Percentiles rank a stretch among this genome's conserved stretches.
These are phyloP conservation scores for Pelobates cultripes DNA, from an alignment of 2,797 vertebrate species.

Conservation along the genomic window DNA sequence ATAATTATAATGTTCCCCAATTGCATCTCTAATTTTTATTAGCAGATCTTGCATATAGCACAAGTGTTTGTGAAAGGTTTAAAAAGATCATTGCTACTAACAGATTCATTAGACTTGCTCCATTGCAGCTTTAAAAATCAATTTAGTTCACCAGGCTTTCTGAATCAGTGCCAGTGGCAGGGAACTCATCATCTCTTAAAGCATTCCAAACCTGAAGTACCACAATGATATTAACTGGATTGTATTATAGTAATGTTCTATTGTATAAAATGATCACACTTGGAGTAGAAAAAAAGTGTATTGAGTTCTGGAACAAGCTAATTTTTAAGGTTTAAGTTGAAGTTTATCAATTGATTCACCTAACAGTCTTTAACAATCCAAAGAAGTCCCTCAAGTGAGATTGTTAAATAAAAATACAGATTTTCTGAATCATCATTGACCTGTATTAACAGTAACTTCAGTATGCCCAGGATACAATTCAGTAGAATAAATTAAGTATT, in stretches of 20 bases:
- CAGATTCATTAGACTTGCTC: slow-evolving; percentile 81
- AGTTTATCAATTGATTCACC: slow-evolving; percentile 47
- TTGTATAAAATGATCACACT: slow-evolving; percentile 14
- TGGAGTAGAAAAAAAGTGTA: neutral
- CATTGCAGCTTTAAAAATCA: slow-evolving; percentile 82
- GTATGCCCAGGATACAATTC: slow-evolving; percentile 29
- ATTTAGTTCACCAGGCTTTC: slow-evolving; percentile 78
- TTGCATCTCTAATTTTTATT: slow-evolving; percentile 39
- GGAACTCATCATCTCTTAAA: slow-evolving; percentile 61
- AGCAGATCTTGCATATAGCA: slow-evolving; percentile 57
- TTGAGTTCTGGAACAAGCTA: neutral
- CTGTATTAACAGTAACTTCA: slow-evolving; percentile 50
- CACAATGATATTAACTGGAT: neutral
- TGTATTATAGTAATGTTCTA: slow-evolving; percentile 22
- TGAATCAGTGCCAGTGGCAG: slow-evolving; percentile 72
- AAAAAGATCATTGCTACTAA: slow-evolving; percentile 75
- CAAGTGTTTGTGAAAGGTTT: slow-evolving; percentile 63
- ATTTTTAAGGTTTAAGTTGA: slow-evolving; percentile 45
- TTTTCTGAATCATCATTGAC: slow-evolving; percentile 51
- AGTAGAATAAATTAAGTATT: slow-evolving; percentile 45
- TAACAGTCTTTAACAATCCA: slow-evolving; percentile 30
- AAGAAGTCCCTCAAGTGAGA: slow-evolving; percentile 43
- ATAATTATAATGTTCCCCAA: slow-evolving; percentile 28
- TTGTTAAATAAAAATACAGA: slow-evolving; percentile 26
- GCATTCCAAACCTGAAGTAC: slow-evolving; percentile 56